Conservation (phyloP, 2,797 vertebrate genomes). For the Sebastes matsubarae region DNA sequence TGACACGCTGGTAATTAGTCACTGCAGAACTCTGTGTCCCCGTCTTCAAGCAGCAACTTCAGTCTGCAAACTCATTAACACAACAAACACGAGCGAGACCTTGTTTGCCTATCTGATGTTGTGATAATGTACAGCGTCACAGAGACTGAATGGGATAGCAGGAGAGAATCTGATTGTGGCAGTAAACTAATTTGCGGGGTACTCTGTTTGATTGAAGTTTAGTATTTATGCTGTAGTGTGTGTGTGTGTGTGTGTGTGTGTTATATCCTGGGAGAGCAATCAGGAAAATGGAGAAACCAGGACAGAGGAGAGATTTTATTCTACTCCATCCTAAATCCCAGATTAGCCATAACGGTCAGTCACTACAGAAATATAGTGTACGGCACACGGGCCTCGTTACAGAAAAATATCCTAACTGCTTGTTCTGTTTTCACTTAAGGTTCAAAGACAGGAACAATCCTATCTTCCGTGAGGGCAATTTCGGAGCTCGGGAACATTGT, state of each 20-base stretch:
- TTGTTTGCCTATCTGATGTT: neutral
- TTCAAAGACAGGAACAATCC: neutral
- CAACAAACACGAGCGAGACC: neutral
- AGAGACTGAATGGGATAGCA: neutral
- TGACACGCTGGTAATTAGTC: conserved; percentile 31
- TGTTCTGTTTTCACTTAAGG: neutral
- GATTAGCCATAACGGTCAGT: neutral
- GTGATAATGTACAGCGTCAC: neutral
- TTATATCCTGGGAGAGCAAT: neutral
- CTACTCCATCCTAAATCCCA: neutral
- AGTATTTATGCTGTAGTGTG: neutral
- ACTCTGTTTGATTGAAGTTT: neutral
- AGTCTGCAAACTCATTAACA: neutral
- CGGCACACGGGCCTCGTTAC: neutral
- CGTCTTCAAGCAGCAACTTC: neutral
- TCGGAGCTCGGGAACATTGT: no score
- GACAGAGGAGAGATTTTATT: neutral
- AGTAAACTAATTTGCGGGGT: neutral
- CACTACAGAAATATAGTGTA: neutral
- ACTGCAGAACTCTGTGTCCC: neutral
- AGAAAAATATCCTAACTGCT: neutral
- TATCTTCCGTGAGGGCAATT: neutral
- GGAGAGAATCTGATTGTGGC: neutral
- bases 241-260: neutral
- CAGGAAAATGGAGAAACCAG: neutral